Evolutionary conservation across 2,888 invertebrate species (phyloP), one percentile per base, ranked within the genome.

Genomic region (Oeneis ivallda): DNA sequence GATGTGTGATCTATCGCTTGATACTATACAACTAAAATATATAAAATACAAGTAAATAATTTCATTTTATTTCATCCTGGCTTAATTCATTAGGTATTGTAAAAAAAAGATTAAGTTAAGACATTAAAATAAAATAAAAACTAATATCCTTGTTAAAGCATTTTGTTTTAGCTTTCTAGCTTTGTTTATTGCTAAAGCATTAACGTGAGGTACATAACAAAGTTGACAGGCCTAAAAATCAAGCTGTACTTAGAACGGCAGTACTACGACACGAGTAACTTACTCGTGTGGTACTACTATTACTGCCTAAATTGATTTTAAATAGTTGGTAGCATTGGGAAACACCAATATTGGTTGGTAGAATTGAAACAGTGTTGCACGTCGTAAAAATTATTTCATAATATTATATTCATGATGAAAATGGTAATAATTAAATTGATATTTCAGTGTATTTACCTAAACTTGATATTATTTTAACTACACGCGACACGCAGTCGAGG

Each of bases 401-500:
- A 8, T 50, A 54, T 43, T 32, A 26, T 32, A 26, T 26, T 13
- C 11, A 19, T 26, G 50, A 32, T 52, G 52, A 52, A 32, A 52
- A 52, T 52, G 52, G 52, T 32, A 32, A n/a, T 32, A n/a, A 32
- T 32, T 52, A n/a, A 13, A 52, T 32, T 34, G 32, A 52, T 26
- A 13, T 32, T 32, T 34, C 34, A 8, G 32, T 53, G 0, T 34
- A n/a, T 15, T 53, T 15, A 41, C 13, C 17, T 53, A 15, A 53
- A 34, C 17, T 39, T 11, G 39, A 43, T n/a, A 15, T 15, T 47
- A 47, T 47, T 47, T 62, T 59, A 41, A 79, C 78, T 78, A 79
- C 78, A 78, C 83, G 81, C 47, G 47, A 59, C 59, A 17, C 80
- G 82, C 5, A 53, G 74, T 69, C 71, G 66, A 72, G 43, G 71